phyloP scores from a whole-genome alignment of 2,113 vertebrate species.

The Agelaius tricolor region DNA sequence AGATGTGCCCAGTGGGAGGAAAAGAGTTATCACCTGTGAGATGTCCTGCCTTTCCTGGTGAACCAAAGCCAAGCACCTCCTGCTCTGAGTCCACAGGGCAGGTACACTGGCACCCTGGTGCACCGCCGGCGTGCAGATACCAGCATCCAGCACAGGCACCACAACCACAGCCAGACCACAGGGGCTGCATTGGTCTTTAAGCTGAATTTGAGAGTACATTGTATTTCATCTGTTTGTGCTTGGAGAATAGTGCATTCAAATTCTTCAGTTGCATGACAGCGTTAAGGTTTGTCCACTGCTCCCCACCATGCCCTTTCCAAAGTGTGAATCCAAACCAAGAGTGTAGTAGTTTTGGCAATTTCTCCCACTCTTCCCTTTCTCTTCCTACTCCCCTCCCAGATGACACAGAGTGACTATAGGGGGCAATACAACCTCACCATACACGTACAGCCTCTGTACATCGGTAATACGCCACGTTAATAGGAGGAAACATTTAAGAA shows the following conservation, averaged over 20 bases:
- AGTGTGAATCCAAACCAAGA: not conserved
- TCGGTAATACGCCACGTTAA: not conserved
- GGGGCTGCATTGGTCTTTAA: not conserved
- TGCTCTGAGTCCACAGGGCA: not conserved
- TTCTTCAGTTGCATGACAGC: not conserved
- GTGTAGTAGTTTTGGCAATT: not conserved
- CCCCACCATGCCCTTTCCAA: not conserved
- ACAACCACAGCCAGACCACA: not conserved
- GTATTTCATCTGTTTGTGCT: not conserved
- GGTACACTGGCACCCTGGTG: not conserved
- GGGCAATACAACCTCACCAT: constrained; percentile 77
- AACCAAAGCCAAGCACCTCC: not conserved
- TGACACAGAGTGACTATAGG: constrained; percentile 72
- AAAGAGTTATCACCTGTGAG: not conserved
- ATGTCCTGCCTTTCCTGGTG: not conserved
- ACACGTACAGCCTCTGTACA: not conserved
- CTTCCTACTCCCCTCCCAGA: not conserved
- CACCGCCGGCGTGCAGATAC: accelerated
- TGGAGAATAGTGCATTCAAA: not conserved
- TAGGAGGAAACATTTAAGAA: not conserved
- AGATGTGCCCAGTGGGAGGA: not conserved
- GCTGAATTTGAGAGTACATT: not conserved
- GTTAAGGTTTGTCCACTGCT: not conserved
- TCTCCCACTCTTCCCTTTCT: not conserved
- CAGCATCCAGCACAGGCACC: not conserved